Evolutionary conservation across 2,797 vertebrate genomes (phyloP).

Genomic region (Cyprinodon diabolis): DNA sequence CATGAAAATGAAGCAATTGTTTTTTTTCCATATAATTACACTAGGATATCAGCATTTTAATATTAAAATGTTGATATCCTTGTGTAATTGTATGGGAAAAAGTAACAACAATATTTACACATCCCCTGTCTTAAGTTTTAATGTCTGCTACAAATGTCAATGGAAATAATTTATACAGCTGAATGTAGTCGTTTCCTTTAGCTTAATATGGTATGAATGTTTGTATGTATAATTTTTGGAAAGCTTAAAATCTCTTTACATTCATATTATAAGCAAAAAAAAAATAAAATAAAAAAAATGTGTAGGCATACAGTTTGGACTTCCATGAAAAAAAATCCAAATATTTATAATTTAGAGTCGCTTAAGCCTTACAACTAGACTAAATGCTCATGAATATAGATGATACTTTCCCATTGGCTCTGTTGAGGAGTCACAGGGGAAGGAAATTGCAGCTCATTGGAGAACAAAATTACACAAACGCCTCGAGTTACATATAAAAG

Average conservation of each 20-base stretch:
- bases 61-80: not conserved
- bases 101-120: not conserved
- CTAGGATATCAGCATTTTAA: not conserved
- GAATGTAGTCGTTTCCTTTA: not conserved
- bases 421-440: not conserved
- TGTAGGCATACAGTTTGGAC: too few relatives aligned
- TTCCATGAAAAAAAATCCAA: too few relatives aligned
- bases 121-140: too few relatives aligned
- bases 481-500: not conserved
- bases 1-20: too few relatives aligned
- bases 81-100: not conserved
- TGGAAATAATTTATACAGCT: too few relatives aligned
- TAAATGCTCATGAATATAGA: not conserved
- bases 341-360: too few relatives aligned
- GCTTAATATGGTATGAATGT: too few relatives aligned
- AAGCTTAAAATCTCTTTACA: too few relatives aligned
- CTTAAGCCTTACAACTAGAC: too few relatives aligned
- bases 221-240: not conserved
- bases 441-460: not conserved
- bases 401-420: not conserved
- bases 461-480: not conserved
- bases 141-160: too few relatives aligned
- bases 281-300: too few relatives aligned
- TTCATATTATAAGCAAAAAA: too few relatives aligned
- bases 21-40: not conserved